Conservation (phyloP, 2,888 invertebrate genomes). For the Diploptera punctata region DNA sequence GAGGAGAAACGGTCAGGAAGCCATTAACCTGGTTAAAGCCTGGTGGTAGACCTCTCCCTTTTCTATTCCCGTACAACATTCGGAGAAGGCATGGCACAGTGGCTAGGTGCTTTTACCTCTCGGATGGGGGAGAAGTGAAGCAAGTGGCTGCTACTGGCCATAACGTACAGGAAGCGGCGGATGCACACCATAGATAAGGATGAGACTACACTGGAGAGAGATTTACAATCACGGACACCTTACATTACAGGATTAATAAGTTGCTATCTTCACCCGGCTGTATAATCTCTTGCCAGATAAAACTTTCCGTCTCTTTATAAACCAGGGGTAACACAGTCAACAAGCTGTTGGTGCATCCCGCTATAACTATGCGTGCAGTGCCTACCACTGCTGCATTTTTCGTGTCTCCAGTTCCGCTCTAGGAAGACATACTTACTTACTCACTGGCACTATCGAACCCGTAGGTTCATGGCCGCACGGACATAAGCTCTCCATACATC, state of each 20-base stretch:
- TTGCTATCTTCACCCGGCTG: conserved; percentile 24
- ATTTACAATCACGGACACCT: conserved; percentile 24
- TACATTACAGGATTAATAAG: conserved; percentile 39
- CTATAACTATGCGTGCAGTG: too few relatives aligned
- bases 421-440: too few relatives aligned
- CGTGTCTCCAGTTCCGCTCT: too few relatives aligned
- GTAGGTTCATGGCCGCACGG: too few relatives aligned
- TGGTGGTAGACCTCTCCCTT: too few relatives aligned
- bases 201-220: background rate
- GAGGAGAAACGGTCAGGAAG: conserved; percentile 29
- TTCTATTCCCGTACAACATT: background rate
- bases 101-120: background rate
- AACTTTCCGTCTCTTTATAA: background rate
- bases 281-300: background rate
- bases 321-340: background rate
- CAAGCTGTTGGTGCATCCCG: too few relatives aligned
- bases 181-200: conserved; percentile 28
- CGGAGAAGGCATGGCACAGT: background rate
- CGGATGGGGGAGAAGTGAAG: background rate
- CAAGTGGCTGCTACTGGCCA: background rate
- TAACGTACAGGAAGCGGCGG: background rate
- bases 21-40: conserved; percentile 35
- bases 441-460: too few relatives aligned
- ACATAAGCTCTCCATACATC: too few relatives aligned
- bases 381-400: too few relatives aligned